phyloP scores from a whole-genome alignment of 1,140 invertebrate species.

The Rhagoletis zephyria region DNA sequence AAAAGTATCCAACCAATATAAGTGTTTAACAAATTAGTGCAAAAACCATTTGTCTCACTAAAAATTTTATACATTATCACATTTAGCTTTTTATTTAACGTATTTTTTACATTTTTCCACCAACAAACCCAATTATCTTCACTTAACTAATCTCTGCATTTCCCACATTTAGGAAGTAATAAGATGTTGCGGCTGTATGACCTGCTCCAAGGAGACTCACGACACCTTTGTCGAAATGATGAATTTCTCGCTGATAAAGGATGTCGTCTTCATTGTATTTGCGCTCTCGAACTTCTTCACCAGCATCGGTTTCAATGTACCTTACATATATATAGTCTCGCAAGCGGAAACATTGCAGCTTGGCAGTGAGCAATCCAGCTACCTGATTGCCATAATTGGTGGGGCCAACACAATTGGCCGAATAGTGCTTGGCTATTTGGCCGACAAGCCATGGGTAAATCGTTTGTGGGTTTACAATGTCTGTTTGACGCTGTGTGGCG shows the following conservation, averaged over 20 bases:
- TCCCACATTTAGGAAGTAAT: conserved; percentile 62
- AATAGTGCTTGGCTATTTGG: conserved; percentile 87
- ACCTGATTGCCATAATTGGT: conserved; percentile 86
- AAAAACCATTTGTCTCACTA: too few species aligned
- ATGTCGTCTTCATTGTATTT: conserved; percentile 92
- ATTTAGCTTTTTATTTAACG: too few species aligned
- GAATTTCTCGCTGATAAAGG: conserved; percentile 86
- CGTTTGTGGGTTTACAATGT: conserved; percentile 91
- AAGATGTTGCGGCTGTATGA: conserved; percentile 74
- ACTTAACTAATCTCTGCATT: neutral
- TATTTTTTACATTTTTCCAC: too few species aligned
- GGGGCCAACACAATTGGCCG: conserved; percentile 90
- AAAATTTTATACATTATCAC: too few species aligned
- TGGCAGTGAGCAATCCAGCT: conserved; percentile 76
- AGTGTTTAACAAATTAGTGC: neutral
- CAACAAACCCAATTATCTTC: too few species aligned
- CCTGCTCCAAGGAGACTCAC: conserved; percentile 76
- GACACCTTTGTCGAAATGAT: conserved; percentile 87
- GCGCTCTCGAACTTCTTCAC: conserved; percentile 94
- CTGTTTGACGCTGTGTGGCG: conserved; percentile 87
- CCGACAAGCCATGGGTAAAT: conserved; percentile 91
- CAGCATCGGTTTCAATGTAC: conserved; percentile 96
- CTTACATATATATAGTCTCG: conserved; percentile 87
- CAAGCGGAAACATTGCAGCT: conserved; percentile 79
- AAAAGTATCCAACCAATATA: neutral